Evolutionary conservation across 2,888 invertebrate species (phyloP).

Genomic region (Seira ritae): DNA sequence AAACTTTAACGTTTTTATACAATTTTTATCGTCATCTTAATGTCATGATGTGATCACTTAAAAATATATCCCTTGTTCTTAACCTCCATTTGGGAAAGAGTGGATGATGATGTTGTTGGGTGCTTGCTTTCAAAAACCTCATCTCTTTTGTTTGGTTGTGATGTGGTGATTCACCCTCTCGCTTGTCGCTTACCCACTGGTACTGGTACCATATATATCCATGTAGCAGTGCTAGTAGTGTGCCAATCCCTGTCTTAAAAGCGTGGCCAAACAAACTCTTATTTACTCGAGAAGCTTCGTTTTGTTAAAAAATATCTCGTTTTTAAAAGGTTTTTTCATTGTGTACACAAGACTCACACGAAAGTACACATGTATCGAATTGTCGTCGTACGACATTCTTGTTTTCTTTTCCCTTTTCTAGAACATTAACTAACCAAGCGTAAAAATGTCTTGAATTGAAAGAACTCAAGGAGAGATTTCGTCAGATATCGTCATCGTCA

Average conservation of each 20-base stretch:
- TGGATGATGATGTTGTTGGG: too few species aligned
- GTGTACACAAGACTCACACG: neutral
- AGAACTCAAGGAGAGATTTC: neutral
- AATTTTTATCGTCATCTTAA: neutral
- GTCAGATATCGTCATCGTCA: constrained; percentile 4
- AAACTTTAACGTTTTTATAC: neutral
- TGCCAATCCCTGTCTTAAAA: constrained; percentile 1
- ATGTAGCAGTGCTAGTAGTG: neutral
- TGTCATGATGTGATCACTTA: constrained; percentile 1
- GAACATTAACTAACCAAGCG: neutral
- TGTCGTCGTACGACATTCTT: neutral
- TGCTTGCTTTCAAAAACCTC: too few species aligned
- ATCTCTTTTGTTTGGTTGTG: neutral
- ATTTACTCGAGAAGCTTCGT: neutral
- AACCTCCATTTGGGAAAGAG: constrained; percentile 1
- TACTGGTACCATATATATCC: too few species aligned
- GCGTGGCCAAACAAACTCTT: constrained; percentile 28
- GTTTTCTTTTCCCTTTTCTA: neutral
- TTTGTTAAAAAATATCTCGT: neutral
- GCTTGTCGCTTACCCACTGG: too few species aligned
- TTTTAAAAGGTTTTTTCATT: neutral
- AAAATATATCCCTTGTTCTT: constrained; percentile 6
- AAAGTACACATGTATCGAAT: constrained; percentile 8
- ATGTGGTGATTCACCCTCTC: neutral
- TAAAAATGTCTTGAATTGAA: neutral